phyloP scores from a whole-genome alignment of 2,888 invertebrate genomes.

The Fragum sueziense region DNA sequence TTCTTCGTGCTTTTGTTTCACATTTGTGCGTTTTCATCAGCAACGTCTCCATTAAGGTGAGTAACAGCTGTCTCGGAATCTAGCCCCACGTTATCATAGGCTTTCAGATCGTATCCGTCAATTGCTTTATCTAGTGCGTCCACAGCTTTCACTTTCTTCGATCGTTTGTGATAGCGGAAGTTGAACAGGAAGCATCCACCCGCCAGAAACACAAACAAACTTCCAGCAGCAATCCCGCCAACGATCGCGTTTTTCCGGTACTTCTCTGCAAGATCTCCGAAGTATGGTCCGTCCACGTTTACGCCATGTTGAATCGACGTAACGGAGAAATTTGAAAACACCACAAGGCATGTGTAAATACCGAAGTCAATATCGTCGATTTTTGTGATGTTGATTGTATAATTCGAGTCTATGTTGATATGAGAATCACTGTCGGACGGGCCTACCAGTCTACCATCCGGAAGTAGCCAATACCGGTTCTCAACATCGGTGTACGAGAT shows the following conservation, averaged over 20 bases:
- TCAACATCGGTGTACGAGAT: constrained; percentile 18
- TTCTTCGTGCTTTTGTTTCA: not conserved
- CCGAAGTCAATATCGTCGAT: constrained; percentile 71
- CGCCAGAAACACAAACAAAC: constrained; percentile 62
- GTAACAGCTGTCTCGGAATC: constrained; percentile 43
- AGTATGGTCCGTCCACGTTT: constrained; percentile 72
- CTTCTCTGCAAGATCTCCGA: constrained; percentile 62
- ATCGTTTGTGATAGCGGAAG: constrained; percentile 59
- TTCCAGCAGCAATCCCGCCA: constrained; percentile 73
- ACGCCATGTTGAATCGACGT: constrained; percentile 63
- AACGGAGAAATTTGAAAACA: constrained; percentile 47
- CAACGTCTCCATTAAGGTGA: not conserved
- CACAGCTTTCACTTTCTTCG: constrained; percentile 37
- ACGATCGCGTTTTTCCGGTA: constrained; percentile 70
- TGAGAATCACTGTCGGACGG: constrained; percentile 8
- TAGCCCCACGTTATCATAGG: constrained; percentile 49
- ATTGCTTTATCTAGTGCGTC: constrained; percentile 52
- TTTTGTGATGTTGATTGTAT: constrained; percentile 55
- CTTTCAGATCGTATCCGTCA: constrained; percentile 40
- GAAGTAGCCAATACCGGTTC: constrained; percentile 59
- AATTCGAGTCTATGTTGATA: constrained; percentile 23
- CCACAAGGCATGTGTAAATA: constrained; percentile 66
- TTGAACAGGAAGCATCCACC: constrained; percentile 68
- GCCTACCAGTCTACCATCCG: constrained; percentile 42
- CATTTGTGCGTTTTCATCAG: not conserved